A percentile compares a stretch with the other conserved stretches of the same genome.
Evolutionary conservation across 2,888 invertebrate species (phyloP).

Genomic region (Rhagonycha lutea): DNA sequence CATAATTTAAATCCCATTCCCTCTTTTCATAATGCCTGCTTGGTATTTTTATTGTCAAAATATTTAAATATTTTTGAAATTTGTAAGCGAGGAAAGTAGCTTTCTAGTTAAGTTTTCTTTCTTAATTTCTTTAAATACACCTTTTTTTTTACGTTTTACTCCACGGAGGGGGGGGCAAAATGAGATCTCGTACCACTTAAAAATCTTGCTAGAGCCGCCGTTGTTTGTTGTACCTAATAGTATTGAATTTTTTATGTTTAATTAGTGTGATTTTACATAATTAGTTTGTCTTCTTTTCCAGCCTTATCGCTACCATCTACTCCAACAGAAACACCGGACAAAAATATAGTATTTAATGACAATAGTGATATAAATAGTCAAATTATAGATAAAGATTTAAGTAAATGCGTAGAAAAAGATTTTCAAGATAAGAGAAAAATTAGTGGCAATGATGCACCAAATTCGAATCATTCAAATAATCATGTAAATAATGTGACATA

Average conservation of each 20-base stretch:
- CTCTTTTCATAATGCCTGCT: not conserved
- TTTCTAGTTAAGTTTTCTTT: too few species aligned
- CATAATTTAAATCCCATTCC: too few species aligned
- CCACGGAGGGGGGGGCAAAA: too few species aligned
- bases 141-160: too few species aligned
- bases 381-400: constrained; percentile 7
- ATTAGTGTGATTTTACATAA: not conserved
- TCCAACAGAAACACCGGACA: constrained; percentile 32
- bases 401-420: constrained; percentile 37
- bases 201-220: too few species aligned
- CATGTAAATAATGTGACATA: constrained; percentile 2
- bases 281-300: constrained; percentile 13
- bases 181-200: too few species aligned
- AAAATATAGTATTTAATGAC: constrained; percentile 3
- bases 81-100: too few species aligned
- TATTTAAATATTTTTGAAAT: too few species aligned
- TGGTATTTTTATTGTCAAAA: too few species aligned
- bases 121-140: too few species aligned
- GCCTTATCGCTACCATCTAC: constrained; percentile 39
- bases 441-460: not conserved
- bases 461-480: constrained; percentile 2
- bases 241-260: too few species aligned
- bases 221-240: too few species aligned
- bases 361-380: not conserved
- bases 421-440: constrained; percentile 45